Conservation (phyloP, 2,797 vertebrate species). For the Emydoidea blandingii region DNA sequence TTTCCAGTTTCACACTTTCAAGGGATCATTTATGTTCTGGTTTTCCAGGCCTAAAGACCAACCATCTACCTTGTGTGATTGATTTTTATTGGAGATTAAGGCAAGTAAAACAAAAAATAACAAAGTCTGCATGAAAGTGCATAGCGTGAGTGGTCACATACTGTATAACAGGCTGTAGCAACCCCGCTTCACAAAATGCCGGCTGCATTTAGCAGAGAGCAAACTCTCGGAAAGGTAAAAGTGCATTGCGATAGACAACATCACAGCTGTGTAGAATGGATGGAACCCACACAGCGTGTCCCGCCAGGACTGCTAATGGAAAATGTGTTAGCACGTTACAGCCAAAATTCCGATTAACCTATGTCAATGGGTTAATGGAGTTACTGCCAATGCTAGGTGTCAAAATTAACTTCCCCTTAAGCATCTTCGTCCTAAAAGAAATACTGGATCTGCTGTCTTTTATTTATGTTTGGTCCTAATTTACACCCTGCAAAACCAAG, state of each 20-base stretch:
- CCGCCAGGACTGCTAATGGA: not conserved
- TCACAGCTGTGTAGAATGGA: fast-evolving
- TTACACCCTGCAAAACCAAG: not conserved
- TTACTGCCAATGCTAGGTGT: not conserved
- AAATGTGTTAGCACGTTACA: fast-evolving
- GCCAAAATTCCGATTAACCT: fast-evolving
- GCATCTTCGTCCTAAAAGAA: not conserved
- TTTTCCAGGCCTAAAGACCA: not conserved
- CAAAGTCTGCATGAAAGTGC: not conserved
- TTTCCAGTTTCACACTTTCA: not conserved
- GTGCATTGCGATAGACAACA: fast-evolving
- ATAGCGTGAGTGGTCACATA: not conserved
- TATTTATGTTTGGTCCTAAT: not conserved
- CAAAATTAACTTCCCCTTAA: not conserved
- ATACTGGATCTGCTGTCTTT: not conserved
- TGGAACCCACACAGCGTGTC: not conserved
- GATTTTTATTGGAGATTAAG: not conserved
- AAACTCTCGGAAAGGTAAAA: not conserved
- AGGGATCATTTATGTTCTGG: not conserved
- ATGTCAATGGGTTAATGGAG: not conserved
- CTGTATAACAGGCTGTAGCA: not conserved
- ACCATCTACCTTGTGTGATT: not conserved
- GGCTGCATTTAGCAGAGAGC: not conserved
- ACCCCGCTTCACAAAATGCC: fast-evolving
- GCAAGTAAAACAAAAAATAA: not conserved